Evolutionary conservation across 2,797 vertebrate species (phyloP), one percentile per base, ranked within the genome.

Genomic region (Adrianichthys oophorus): DNA sequence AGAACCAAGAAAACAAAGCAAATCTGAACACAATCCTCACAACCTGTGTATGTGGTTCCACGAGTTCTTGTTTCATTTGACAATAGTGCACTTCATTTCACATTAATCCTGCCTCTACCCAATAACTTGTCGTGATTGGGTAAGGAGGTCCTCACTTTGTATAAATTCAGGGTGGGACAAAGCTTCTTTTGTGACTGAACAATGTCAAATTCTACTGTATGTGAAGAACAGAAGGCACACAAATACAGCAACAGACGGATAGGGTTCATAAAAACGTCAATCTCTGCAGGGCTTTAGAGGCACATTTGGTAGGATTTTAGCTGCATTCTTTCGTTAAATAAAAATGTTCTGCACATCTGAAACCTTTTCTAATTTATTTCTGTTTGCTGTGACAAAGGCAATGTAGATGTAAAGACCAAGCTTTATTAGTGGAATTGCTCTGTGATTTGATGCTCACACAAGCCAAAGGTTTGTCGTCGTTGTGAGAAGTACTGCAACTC

Each of bases 401-500:
- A 58, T 41, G 51, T 48, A n/a, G 16, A 70, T 55, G 64, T 79
- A 65, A 69, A 67, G 73, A 49, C 52, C 13, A 41, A 80, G 76
- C 55, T 56, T 79, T 69, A 68, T 74, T 55, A 44, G 56, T 61
- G 47, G 56, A 70, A 72, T 70, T 61, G 72, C 71, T 76, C 56
- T 60, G 56, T 73, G 70, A 12, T 37, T 13, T 37, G 32, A 37
- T 37, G 26, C 32, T 37, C 32, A 37, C 3, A 37, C 32, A 37
- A 37, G 10, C 10, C 32, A 37, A 37, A 1, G 12, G 32, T 37
- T 37, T 37, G 10, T 37, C 32, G 12, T 37, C 7, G 26, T 7
- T 37, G 3, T 37, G 3, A 37, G 32, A 12, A 37, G 10, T 37
- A 12, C 1, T 29, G 7, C 5, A 6, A 29, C 26, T 1, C 7